Base-by-base conservation (phyloP, 1,140 invertebrate genomes). In the Nomia melanderi region DNA sequence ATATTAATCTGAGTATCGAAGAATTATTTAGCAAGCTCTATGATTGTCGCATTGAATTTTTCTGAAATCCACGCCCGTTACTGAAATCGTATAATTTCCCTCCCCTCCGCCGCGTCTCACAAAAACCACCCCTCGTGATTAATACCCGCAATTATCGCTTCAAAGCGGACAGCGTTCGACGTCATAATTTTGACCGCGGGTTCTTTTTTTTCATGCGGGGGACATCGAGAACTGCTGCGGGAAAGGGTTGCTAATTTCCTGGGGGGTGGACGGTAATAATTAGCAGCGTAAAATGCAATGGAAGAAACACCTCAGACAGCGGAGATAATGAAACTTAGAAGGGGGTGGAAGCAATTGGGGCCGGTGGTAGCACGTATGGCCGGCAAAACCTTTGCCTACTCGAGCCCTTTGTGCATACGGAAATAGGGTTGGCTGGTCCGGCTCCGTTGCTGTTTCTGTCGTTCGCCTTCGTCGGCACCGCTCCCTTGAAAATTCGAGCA, bases 351-450 rank as follows among this genome's bases (percentile, higher is more conserved):
- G 54, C 62, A 77, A 79, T 72, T 50, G 71, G 39, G 63, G 75
- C 59, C 78, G 79, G 70, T 81, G 84, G 83, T 86, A 77, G 85
- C 82, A 78, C 69, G 66, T 77, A 75, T 74, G 70, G 69, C 39
- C 47, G 54, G 50, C 70, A 85, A 84, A 84, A 84, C 83, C 82
- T 60, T 84, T 71, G 63, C 70, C 47, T 17, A 44, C 72, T 82
- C 71, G 66, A 84, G 79, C 59, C 82, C 86, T 88, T 87, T 88
- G 83, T 88, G 84, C 79, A 88, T 88, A 82, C 70, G 78, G 78
- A 86, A 88, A 82, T 57, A 85, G 79, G 66, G 77, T 85, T 79
- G 66, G 77, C 83, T 79, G 63, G 56, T 54, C 29, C 50, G 39
- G 29, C 53, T 70, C 33, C 60, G 53, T 59, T 27, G 73, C 50